Evolutionary conservation across 2,797 vertebrate genomes (phyloP).

Genomic region (Calcarius lapponicus): DNA sequence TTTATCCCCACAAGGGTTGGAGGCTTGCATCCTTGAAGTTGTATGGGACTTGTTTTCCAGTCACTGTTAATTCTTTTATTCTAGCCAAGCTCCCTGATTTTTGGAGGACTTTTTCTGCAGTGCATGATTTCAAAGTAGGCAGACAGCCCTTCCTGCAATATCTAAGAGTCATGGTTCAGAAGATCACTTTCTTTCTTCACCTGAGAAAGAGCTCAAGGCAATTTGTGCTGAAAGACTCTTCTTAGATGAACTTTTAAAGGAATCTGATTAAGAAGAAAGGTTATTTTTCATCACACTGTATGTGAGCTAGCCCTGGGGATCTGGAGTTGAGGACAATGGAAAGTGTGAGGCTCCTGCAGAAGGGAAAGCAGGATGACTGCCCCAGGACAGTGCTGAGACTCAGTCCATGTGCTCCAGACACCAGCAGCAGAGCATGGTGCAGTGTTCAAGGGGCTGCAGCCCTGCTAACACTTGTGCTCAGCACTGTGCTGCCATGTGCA

Average conservation of each 20-base stretch:
- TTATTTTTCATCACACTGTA: not conserved
- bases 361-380: not conserved
- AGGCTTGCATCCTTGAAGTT: not conserved
- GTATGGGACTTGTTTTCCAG: not conserved
- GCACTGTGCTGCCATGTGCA: rapidly evolving
- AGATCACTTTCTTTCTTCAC: not conserved
- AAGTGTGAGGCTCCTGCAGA: not conserved
- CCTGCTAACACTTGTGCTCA: not conserved
- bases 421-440: not conserved
- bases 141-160: not conserved
- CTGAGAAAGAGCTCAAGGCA: constrained; percentile 13
- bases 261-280: not conserved
- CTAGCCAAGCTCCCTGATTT: not conserved
- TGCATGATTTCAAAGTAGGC: not conserved
- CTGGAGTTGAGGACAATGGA: not conserved
- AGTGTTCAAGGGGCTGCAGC: not conserved
- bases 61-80: not conserved
- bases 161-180: not conserved
- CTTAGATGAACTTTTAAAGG: not conserved
- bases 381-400: not conserved
- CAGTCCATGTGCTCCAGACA: not conserved
- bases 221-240: not conserved
- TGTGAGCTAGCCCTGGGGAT: not conserved
- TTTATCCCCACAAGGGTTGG: not conserved
- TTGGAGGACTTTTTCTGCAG: not conserved